Base-by-base conservation (phyloP, 1,140 invertebrate species). In the Nymphalis io region DNA sequence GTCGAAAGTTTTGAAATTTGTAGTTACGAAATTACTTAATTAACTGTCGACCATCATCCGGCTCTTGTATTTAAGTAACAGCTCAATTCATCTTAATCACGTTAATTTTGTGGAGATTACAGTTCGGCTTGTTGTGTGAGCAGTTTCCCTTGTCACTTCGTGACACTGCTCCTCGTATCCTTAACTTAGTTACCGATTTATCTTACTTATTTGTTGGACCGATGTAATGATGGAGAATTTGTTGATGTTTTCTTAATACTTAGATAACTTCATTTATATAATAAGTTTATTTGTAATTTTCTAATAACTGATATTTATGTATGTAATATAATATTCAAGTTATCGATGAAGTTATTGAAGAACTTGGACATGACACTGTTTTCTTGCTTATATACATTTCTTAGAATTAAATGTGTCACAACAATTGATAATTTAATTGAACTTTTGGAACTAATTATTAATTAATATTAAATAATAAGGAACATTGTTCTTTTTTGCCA, bases 111-210 rank as follows among this genome's bases (percentile, higher is more conserved):
- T 74, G 64, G 73, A 74, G 75, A 78, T 80, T 78, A 76, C 58
- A 80, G 72, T 70, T 75, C 59, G 62, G 51, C 68, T 72, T 65
- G 75, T 72, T 72, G 73, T 77, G 73, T 74, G 74, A 76, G 74
- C 68, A 72, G 71, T 78, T 75, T 73, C 73, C 75, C 75, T 80
- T 73, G 78, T 80, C 78, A 80, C 66, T 76, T 60, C 58, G 69
- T 74, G 72, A 79, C 75, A 80, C 69, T 62, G 63, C 57, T 70
- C 67, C 75, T 72, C 61, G 71, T 73, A 69, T 68, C 70, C 68
- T 68, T 68, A 78, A 76, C 74, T 79, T 76, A 65, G 76, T 76
- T 76, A 71, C 72, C 73, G 71, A 75, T 80, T 80, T 80, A 80
- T 77, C 75, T 80, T 80, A 74, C 75, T 77, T 75, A 80, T 77